Percentiles rank a stretch among this genome's conserved stretches.
Evolutionary conservation across 2,113 vertebrate species (phyloP).

Genomic region (Cephalopterus ornatus): DNA sequence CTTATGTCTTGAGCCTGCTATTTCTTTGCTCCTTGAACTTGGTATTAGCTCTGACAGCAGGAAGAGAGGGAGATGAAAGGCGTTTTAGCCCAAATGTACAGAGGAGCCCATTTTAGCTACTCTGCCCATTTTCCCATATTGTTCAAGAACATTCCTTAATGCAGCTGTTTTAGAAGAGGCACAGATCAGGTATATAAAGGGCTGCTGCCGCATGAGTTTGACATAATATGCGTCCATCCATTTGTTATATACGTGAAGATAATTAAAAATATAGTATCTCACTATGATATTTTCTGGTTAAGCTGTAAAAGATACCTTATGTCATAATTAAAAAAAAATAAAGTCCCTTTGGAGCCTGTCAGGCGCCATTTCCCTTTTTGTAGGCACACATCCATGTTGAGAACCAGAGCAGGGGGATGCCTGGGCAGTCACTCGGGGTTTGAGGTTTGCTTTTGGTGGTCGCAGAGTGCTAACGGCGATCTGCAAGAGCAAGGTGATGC

Average conservation of each 20-base stretch:
- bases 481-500: background rate
- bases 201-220: background rate
- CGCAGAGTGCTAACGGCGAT: accelerated
- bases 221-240: accelerated
- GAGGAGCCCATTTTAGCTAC: background rate
- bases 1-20: accelerated
- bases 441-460: background rate
- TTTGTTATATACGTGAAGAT: background rate
- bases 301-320: background rate
- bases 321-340: background rate
- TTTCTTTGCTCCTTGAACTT: background rate
- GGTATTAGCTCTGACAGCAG: background rate
- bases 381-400: background rate
- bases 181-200: background rate
- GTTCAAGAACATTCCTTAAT: background rate
- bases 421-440: background rate
- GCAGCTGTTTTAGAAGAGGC: background rate
- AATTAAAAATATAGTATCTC: background rate
- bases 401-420: background rate
- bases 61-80: background rate
- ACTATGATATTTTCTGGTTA: background rate
- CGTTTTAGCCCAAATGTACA: background rate
- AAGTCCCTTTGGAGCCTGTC: background rate
- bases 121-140: background rate
- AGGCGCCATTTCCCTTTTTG: background rate